These are phyloP conservation scores for Lasiommata megera DNA, from an alignment of 2,888 invertebrate species.

Conservation along the genomic window DNA sequence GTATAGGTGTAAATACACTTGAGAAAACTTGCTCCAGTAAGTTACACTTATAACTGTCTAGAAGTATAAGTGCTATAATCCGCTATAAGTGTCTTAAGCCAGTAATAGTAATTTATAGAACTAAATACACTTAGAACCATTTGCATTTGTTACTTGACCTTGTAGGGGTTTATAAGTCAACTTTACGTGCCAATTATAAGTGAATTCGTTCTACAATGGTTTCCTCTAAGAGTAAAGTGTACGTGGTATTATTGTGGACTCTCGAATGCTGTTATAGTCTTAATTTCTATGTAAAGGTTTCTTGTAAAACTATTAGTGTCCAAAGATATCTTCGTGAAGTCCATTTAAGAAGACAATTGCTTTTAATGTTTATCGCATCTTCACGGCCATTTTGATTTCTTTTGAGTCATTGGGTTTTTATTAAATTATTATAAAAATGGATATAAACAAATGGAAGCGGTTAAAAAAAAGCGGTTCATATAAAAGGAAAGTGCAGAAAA, in stretches of 20 bases:
- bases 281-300: constrained; percentile 12
- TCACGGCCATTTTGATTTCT: constrained; percentile 1
- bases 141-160: constrained; percentile 7
- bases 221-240: constrained; percentile 8
- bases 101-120: constrained; percentile 14
- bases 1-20: constrained; percentile 2
- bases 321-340: background rate
- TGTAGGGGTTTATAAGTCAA: constrained; percentile 12
- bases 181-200: constrained; percentile 13
- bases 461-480: background rate
- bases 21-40: constrained; percentile 12
- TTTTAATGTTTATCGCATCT: background rate
- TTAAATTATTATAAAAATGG: constrained; percentile 2
- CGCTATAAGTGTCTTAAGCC: constrained; percentile 10
- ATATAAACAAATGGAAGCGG: background rate
- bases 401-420: constrained; percentile 1
- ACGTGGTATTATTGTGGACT: constrained; percentile 7
- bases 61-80: constrained; percentile 6
- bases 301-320: constrained; percentile 11
- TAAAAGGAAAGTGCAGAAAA: constrained; percentile 1
- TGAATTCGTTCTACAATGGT: constrained; percentile 10
- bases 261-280: constrained; percentile 8
- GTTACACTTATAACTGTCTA: constrained; percentile 10
- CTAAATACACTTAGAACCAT: constrained; percentile 10
- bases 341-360: background rate